Base-by-base conservation (phyloP, 2,888 invertebrate genomes). In the Tridacna gigas region DNA sequence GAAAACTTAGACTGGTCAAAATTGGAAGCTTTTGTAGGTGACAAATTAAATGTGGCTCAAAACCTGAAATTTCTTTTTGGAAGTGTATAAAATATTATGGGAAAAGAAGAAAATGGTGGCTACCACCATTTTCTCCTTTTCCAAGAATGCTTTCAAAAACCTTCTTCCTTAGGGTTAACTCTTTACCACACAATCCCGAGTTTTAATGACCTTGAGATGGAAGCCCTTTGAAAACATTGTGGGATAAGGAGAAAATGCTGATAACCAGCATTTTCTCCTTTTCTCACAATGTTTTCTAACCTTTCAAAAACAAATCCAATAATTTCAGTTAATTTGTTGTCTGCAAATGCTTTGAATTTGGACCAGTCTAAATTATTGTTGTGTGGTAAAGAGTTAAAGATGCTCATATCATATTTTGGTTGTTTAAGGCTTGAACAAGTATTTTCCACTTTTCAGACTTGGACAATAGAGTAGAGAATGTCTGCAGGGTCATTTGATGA, bases 401-500 rank as follows among this genome's bases (percentile, higher is more conserved):
- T n/a, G n/a, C n/a, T n/a, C n/a, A n/a, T n/a, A n/a, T n/a, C n/a
- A n/a, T n/a, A n/a, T n/a, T 51, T 51, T 51, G 15, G 56, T 11
- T 56, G 56, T 56, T 5, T 5, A 56, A 20, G 56, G 56, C 5
- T 56, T 56, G 9, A 56, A 15, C 56, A 5, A 2, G 11, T 15
- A n/a, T 82, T 20, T 80, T 81, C 51, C 79, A 74, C 80, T 78
- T 61, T 90, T 71, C 90, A 92, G 92, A 86, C 82, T 63, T 48
- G 78, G 60, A 82, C 65, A 77, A 80, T 67, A 69, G 5, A 20
- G 51, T 89, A 91, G 92, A 90, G 84, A 71, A 93, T 93, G 93
- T 93, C 93, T 88, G 89, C 90, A 78, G 90, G 90, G 76, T 92
- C 92, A 69, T 92, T 90, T 86, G 93, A 93, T 90, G 93, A 93